Percentiles rank a stretch among this genome's conserved stretches.
These are phyloP conservation scores for Argyrosomus regius DNA, from an alignment of 2,797 vertebrate genomes.

Conservation along the genomic window DNA sequence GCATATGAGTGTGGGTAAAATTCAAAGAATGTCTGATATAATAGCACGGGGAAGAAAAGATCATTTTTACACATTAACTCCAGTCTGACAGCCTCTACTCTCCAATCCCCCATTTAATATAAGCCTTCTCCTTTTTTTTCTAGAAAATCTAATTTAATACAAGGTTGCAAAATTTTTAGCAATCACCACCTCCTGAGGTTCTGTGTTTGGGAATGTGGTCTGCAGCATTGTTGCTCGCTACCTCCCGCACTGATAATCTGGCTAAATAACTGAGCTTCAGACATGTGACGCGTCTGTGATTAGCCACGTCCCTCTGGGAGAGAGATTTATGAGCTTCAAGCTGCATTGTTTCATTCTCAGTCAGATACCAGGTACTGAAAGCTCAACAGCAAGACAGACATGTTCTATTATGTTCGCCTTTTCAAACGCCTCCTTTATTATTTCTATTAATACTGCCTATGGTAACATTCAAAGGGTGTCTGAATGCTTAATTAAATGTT, in stretches of 20 bases:
- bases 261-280: conserved; percentile 59
- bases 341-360: conserved; percentile 55
- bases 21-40: conserved; percentile 14
- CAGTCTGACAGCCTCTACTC: conserved; percentile 53
- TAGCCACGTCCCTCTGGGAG: conserved; percentile 58
- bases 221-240: conserved; percentile 40
- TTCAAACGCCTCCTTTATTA: conserved; percentile 27
- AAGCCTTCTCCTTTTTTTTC: conserved; percentile 22
- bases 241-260: conserved; percentile 67
- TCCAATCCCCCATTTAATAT: conserved; percentile 70
- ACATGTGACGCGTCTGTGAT: conserved; percentile 63
- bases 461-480: conserved; percentile 20
- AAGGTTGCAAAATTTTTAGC: conserved; percentile 33
- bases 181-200: conserved; percentile 45
- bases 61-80: conserved; percentile 60
- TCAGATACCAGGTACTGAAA: conserved; percentile 48
- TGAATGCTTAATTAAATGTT: conserved; percentile 49
- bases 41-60: conserved; percentile 27
- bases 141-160: conserved; percentile 60
- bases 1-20: conserved; percentile 5
- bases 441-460: conserved; percentile 32
- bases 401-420: conserved; percentile 25
- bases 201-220: conserved; percentile 52
- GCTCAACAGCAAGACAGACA: conserved; percentile 19
- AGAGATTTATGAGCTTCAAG: conserved; percentile 62